Evolutionary conservation across 2,888 invertebrate species (phyloP).

Genomic region (Megaustenia siamemsis): DNA sequence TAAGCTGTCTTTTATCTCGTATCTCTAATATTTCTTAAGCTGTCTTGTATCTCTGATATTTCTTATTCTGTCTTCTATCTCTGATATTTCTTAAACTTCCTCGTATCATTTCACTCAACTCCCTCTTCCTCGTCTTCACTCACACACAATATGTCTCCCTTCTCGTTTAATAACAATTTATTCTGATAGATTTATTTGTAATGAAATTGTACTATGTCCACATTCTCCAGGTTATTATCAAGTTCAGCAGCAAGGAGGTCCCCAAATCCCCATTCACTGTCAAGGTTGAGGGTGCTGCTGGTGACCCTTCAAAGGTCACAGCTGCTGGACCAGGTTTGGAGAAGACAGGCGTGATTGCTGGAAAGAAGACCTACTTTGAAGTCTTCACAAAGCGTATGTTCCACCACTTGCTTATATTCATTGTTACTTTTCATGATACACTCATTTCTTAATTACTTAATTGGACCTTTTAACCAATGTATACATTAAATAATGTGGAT

Average conservation of each 20-base stretch:
- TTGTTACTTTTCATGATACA: too few relatives aligned
- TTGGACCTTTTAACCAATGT: too few relatives aligned
- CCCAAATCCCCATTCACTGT: conserved; percentile 90
- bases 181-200: too few relatives aligned
- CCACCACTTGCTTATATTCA: too few relatives aligned
- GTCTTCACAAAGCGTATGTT: conserved; percentile 87
- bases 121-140: too few relatives aligned
- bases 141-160: too few relatives aligned
- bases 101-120: neutral
- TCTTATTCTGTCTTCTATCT: neutral
- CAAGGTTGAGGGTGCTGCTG: conserved; percentile 88
- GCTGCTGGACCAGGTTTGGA: conserved; percentile 90
- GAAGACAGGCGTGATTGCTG: conserved; percentile 87
- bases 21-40: neutral
- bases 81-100: neutral
- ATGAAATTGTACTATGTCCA: too few relatives aligned
- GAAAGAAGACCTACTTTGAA: conserved; percentile 89
- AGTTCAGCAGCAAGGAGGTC: conserved; percentile 88
- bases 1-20: too few relatives aligned
- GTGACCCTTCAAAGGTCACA: conserved; percentile 88
- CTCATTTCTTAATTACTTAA: too few relatives aligned
- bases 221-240: conserved; percentile 84
- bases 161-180: too few relatives aligned
- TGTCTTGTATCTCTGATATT: neutral
- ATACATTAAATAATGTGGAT: too few relatives aligned